phyloP scores from a whole-genome alignment of 2,113 vertebrate species.

The Lepus americanus region DNA sequence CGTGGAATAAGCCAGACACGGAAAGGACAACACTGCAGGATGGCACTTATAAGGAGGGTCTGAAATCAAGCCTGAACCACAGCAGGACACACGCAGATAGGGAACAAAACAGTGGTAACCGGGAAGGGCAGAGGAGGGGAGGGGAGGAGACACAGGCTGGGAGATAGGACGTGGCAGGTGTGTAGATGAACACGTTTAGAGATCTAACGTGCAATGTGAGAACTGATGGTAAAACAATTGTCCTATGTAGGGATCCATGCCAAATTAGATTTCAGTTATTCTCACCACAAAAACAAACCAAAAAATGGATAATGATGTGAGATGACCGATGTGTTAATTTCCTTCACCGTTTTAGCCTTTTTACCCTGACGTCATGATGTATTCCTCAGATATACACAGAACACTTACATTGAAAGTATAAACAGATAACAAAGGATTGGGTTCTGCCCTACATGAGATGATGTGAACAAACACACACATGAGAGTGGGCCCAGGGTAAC shows the following conservation, averaged over 20 bases:
- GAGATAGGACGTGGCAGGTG: too few species aligned
- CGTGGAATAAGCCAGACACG: background rate
- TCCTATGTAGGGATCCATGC: too few species aligned
- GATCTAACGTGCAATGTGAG: background rate
- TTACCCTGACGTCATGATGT: background rate
- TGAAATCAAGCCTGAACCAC: background rate
- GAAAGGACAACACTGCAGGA: background rate
- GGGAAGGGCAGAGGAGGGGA: rapidly evolving
- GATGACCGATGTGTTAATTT: background rate
- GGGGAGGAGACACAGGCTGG: background rate
- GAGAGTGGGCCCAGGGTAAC: background rate
- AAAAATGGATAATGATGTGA: background rate
- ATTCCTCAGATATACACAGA: background rate
- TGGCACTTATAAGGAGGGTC: too few species aligned
- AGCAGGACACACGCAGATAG: too few species aligned
- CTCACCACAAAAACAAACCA: background rate
- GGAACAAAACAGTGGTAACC: background rate
- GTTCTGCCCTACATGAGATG: background rate
- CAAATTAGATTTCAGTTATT: background rate
- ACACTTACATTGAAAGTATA: background rate
- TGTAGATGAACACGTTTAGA: too few species aligned
- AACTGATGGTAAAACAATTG: background rate
- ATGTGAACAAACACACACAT: background rate
- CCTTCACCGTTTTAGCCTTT: background rate
- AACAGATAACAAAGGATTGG: background rate